A percentile compares a stretch with the other conserved stretches of the same genome.
These are phyloP conservation scores for Aspidoscelis tigris DNA, from an alignment of 2,113 vertebrate species.

Conservation along the genomic window DNA sequence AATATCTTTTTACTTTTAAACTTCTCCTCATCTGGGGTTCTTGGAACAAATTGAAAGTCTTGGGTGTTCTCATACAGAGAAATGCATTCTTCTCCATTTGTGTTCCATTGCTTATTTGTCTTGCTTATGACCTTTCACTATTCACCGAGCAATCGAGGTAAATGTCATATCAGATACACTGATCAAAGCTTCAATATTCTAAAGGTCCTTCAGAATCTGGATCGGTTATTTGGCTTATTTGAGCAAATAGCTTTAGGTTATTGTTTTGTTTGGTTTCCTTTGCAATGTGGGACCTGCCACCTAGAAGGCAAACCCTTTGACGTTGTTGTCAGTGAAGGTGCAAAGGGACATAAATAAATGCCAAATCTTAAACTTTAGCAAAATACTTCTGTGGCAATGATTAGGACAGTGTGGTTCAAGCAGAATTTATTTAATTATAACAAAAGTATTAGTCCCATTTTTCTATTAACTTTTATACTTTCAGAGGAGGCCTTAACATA, in stretches of 20 bases:
- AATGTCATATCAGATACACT: slow-evolving; percentile 21
- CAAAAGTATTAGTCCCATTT: background rate
- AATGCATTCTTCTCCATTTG: slow-evolving; percentile 14
- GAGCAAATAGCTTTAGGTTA: slow-evolving; percentile 27
- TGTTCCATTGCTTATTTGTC: slow-evolving; percentile 13
- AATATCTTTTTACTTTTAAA: background rate
- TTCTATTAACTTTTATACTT: background rate
- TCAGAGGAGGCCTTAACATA: background rate
- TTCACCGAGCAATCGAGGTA: slow-evolving; percentile 37
- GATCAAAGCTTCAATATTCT: slow-evolving; percentile 44
- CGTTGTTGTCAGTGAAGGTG: background rate
- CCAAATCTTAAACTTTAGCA: slow-evolving; percentile 1
- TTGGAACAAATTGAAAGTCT: slow-evolving; percentile 15
- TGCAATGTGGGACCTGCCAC: slow-evolving; percentile 27
- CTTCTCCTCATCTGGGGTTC: background rate
- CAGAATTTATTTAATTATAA: background rate
- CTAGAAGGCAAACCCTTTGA: slow-evolving; percentile 27
- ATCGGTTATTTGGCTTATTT: slow-evolving; percentile 44
- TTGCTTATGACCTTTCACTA: slow-evolving; percentile 55
- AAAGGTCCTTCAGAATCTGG: slow-evolving; percentile 29
- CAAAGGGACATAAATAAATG: background rate
- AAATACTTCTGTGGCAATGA: background rate
- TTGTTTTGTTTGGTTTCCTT: slow-evolving; percentile 46
- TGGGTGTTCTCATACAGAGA: background rate
- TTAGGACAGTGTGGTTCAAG: background rate